Base-by-base conservation (phyloP, 2,797 vertebrate species). In the Alouatta caraya region DNA sequence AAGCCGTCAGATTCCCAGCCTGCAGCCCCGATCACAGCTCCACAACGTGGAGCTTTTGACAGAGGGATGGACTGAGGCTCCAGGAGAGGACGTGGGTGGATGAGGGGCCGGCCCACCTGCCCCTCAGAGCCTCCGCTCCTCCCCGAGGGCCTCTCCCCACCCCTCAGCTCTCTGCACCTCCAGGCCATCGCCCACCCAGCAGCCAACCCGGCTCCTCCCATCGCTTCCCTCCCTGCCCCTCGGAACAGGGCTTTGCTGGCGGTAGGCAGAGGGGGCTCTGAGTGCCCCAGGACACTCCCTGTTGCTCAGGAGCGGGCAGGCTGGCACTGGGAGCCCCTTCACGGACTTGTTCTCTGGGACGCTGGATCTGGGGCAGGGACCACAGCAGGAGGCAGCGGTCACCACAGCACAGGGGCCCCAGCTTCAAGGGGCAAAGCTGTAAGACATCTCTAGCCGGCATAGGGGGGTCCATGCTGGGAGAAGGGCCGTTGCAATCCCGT, bases 11-110 rank as follows among this genome's bases (percentile, higher is more conserved):
- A n/a, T 12, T 70, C 4, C 15, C 1, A 1, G 39, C 4, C 10
- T n/a, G 52, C 24, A 37, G 44, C 13, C 39, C 5, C 12, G 1
- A 57, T 0, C 0, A 30, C 14, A 55, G 22, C 79, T 52, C 30
- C 3, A 2, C 2, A 2, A 8, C 0, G 4, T 1, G 11, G 22
- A 1, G 1, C 1, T 1, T 3, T 30, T 42, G 30, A 19, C 37
- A 72, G 85, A 33, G 13, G 12, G 21, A 13, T 22, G 37, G 44
- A 30, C 37, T 5, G 8, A 76, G 57, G 46, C 37, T 14, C 14
- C 17, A 5, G 57, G 59, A 39, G 22, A 28, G 8, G 17, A 1
- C 0, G 4, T 8, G 24, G 33, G 21, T 46, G 14, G 59, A 33
- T 0, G 30, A 72, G 89, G 37, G 22, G 24, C n/a, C 17, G 33